Base-by-base conservation (phyloP, 2,888 invertebrate genomes). In the Pyrgus malvae region DNA sequence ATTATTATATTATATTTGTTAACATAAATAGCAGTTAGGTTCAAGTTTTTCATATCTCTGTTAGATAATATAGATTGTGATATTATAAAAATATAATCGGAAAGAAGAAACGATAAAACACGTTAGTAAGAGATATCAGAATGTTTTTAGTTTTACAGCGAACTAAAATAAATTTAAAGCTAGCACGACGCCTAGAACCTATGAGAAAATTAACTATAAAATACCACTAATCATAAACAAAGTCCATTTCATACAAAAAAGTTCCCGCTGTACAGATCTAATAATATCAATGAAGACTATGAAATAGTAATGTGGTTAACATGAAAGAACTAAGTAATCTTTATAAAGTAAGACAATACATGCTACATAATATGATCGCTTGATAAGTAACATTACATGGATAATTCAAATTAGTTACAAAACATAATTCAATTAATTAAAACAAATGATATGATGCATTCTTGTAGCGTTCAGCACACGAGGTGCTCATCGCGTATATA, bases 381-480 rank as follows among this genome's bases (percentile, higher is more conserved):
- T 60, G 69, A 67, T 76, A 73, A 75, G 72, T 77, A 78, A 78
- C 68, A 79, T 76, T 78, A 84, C 64, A 75, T 76, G 78, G 72
- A 68, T 76, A 83, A 62, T 67, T 76, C 79, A 80, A 79, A 67
- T 71, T 76, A 74, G 78, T 80, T 79, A 83, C 61, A 73, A 40
- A 85, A 75, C 75, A 82, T 76, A 83, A 77, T 75, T 83, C 76
- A 83, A 83, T 80, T 82, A 85, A 83, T 83, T 83, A 89, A 87
- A 89, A 85, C 84, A 91, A 90, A 90, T 91, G 91, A 91, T 91
- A 91, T 91, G 91, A 90, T 83, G 86, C 78, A 90, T 91, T 91
- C 91, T 90, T 90, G 91, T 86, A 70, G 82, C 84, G 84, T 65
- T 71, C 71, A 65, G 71, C 82, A 78, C 79, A 46, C 27, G 11